Base-by-base conservation (phyloP, 2,797 vertebrate species). In the Halcyon smyrnensis region DNA sequence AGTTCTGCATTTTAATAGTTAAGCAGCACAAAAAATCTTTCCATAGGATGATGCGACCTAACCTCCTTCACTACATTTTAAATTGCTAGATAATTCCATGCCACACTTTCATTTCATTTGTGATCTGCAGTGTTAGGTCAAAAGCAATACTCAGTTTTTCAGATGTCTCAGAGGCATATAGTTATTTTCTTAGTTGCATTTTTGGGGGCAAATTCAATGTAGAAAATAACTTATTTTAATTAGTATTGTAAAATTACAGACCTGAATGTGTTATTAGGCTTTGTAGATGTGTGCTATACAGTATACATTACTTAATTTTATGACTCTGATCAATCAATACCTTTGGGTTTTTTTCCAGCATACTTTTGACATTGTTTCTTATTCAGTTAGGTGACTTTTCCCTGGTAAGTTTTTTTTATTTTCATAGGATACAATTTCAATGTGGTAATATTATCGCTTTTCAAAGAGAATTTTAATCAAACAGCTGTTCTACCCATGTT, bases 1-100 rank as follows among this genome's bases (percentile, higher is more conserved):
- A 68, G 81, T 75, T 90, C 82, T 67, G 75, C 27, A 57, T 83
- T 87, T 74, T 90, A 76, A 73, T 74, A 90, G 53, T 93, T 93
- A 94, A 92, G 34, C 59, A 83, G 93, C 57, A 79, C 11, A 70
- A 77, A 83, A 73, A 74, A 23, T 12, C n/a, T 63, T 85, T 9
- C 9, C 32, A 32, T 11, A 21, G 46, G 15, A 50, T 79, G 46
- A 50, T 65, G 54, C 90, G 14, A 46, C 73, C 28, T 43, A 69
- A 56, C 7, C 7, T 74, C 2, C 28, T 87, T 79, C 23, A 17
- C 14, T 28, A 25, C 0, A 8, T 76, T 73, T 79, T 39, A 60
- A 18, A 28, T 41, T 63, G n/a, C 3, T 69, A 50, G 16, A 19
- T 36, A 57, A 79, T 74, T 70, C 30, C 3, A 17, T 37, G 43